Evolutionary conservation across 2,113 vertebrate species (phyloP).

Genomic region (Hipposideros armiger): DNA sequence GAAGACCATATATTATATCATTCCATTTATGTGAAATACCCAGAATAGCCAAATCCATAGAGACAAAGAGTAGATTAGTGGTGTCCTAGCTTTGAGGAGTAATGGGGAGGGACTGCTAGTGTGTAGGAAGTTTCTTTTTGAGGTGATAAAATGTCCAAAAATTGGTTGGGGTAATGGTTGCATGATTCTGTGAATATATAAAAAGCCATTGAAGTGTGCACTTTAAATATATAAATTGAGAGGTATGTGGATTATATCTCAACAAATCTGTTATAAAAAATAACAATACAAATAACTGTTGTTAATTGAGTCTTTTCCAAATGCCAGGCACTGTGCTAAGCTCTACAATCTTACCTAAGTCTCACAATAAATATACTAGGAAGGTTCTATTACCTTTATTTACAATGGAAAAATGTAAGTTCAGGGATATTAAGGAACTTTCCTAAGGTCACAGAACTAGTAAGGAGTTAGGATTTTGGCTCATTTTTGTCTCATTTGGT

Average conservation of each 20-base stretch:
- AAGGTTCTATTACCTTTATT: conserved; percentile 39
- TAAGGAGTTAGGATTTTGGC: neutral
- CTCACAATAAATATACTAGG: neutral
- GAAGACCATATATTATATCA: neutral
- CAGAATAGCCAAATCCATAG: neutral
- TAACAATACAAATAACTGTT: neutral
- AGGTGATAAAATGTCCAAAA: neutral
- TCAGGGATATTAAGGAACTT: neutral
- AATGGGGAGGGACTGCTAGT: neutral
- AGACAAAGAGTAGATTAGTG: neutral
- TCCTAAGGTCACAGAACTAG: neutral
- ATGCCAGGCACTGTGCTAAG: neutral
- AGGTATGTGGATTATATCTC: neutral
- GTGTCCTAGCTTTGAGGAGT: neutral
- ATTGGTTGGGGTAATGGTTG: neutral
- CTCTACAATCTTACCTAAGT: neutral
- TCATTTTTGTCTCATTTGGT: neutral
- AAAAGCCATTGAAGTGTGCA: neutral
- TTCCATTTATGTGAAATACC: neutral
- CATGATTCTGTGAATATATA: neutral
- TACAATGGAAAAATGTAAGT: neutral
- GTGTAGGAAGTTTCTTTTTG: neutral
- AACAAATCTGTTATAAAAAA: neutral
- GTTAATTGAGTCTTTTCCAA: neutral
- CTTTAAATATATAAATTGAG: neutral